These are phyloP conservation scores for Drosophila meridiana DNA, from an alignment of 2,888 invertebrate species.

Conservation along the genomic window DNA sequence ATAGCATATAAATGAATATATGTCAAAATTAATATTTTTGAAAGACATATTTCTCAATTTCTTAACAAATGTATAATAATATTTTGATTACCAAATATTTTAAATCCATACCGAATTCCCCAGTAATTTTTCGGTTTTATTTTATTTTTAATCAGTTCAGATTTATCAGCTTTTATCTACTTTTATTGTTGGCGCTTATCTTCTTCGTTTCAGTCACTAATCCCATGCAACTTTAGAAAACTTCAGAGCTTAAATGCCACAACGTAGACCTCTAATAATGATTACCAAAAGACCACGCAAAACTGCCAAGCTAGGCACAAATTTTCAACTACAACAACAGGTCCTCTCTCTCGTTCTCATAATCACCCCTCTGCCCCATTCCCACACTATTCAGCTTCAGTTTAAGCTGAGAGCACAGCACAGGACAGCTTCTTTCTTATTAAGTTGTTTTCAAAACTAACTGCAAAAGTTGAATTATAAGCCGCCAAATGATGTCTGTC, in stretches of 20 bases:
- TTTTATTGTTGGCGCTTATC: constrained; percentile 11
- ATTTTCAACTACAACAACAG: constrained; percentile 14
- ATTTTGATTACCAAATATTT: no score
- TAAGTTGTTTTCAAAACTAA: constrained; percentile 63
- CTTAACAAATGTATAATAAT: no score
- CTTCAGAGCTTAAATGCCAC: constrained; percentile 24
- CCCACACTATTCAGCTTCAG: background rate
- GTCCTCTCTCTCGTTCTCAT: background rate
- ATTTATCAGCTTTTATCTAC: background rate
- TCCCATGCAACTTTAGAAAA: constrained; percentile 22
- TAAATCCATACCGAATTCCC: no score
- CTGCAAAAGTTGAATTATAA: constrained; percentile 77
- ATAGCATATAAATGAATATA: no score
- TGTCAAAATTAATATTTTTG: no score
- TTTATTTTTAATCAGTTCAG: background rate
- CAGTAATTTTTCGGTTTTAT: no score
- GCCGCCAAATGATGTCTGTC: constrained; percentile 66
- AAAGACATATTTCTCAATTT: no score
- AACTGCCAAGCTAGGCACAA: constrained; percentile 29
- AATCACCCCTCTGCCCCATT: background rate
- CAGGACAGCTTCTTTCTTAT: constrained; percentile 47
- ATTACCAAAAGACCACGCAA: constrained; percentile 11
- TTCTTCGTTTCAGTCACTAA: constrained; percentile 29
- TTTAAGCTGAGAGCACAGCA: constrained; percentile 23
- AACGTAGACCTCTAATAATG: constrained; percentile 28